Base-by-base conservation (phyloP, 2,888 invertebrate genomes). In the Helobdella robusta region DNA sequence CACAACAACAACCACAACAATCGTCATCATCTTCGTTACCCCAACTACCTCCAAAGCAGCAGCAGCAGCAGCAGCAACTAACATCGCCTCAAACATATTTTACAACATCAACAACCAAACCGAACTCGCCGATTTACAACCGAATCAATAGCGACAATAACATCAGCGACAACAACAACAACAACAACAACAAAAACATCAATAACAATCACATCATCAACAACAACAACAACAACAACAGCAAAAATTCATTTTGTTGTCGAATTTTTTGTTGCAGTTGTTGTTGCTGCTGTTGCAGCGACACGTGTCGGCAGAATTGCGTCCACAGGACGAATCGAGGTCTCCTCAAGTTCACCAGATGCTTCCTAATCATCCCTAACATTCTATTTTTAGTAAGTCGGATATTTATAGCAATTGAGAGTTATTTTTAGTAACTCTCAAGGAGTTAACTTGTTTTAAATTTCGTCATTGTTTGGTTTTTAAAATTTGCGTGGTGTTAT, bases 341-440 rank as follows among this genome's bases (percentile, higher is more conserved):
- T 35, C 23, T 62, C 28, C 50, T 60, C 35, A 61, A 54, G 23
- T 62, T 58, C 65, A 68, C 66, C 23, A 36, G 65, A 15, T 28
- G 44, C 50, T 65, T 59, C 30, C 65, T 65, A 59, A 65, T 65
- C 65, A 65, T 65, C 34, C 65, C 65, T 25, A 65, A 65, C 52
- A 25, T 65, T n/a, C 50, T 65, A 20, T 65, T 65, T 40, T n/a
- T 65, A 20, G 65, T 65, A 23, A 59, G 65, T 65, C 34, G 32
- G n/a, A 3, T 18, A 34, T 59, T n/a, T n/a, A n/a, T n/a, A n/a
- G n/a, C n/a, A n/a, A 54, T 30, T 23, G 15, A 54, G n/a, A 54
- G 15, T 8, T 30, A 54, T 23, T 11, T 1, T 28, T 28, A 0
- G 2, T 20, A 32, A 0, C 25, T 30, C 1, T 1, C 34, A 18